Conservation (phyloP, 2,888 invertebrate genomes). For the Diabrotica balteata region DNA sequence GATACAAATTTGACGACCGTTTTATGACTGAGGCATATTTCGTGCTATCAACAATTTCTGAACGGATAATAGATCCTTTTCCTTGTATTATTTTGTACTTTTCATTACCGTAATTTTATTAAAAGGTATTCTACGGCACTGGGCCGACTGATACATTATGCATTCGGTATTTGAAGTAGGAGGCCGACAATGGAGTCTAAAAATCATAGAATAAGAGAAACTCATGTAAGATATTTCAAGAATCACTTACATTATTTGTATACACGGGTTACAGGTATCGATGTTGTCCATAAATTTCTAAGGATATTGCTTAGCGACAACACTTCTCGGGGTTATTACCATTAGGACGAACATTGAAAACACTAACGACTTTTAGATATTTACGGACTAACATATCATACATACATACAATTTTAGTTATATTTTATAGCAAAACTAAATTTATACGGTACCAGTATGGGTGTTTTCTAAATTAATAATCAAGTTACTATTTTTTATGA, state of each 20-base stretch:
- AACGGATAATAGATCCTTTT: no score
- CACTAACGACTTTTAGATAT: constrained; percentile 17
- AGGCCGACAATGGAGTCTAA: constrained; percentile 41
- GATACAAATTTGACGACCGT: no score
- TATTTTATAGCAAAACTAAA: not conserved
- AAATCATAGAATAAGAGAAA: constrained; percentile 40
- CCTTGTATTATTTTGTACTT: no score
- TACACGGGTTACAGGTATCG: constrained; percentile 30
- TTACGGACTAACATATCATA: constrained; percentile 10
- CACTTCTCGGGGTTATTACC: constrained; percentile 24
- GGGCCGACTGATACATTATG: constrained; percentile 39
- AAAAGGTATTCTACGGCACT: not conserved
- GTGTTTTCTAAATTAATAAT: no score
- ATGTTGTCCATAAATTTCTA: constrained; percentile 32
- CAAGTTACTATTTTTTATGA: no score
- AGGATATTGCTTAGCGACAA: constrained; percentile 31
- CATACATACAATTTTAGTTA: constrained; percentile 8
- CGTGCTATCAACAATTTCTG: no score
- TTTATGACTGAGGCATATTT: no score
- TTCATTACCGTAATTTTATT: not conserved
- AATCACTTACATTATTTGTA: constrained; percentile 38
- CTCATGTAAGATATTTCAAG: constrained; percentile 37
- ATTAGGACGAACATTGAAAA: constrained; percentile 22
- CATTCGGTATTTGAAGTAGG: constrained; percentile 41
- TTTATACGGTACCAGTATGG: not conserved